Evolutionary conservation across 2,113 vertebrate genomes (phyloP), one percentile per base, ranked within the genome.

Genomic region (Halichoerus grypus): DNA sequence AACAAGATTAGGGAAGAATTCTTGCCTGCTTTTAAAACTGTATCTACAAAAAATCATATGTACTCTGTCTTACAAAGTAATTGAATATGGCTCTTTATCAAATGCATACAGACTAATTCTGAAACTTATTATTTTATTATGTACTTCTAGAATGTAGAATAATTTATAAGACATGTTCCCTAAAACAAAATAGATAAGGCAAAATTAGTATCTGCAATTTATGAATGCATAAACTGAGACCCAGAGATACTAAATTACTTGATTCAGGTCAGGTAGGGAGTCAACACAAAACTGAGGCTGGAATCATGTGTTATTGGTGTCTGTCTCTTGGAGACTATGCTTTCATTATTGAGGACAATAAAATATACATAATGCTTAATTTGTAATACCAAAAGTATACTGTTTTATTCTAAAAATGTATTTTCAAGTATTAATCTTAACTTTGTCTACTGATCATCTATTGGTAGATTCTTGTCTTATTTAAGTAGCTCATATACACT

Each of bases 241-340:
- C 39, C 36, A 80, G 53, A 96, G 22, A 83, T 65, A 57, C 13
- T 82, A 31, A 36, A 65, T 83, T 87, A 11, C 22, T 79, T 92
- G 24, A 69, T n/a, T n/a, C 22, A 95, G 63, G 1, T 72, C 42
- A 49, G 10, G 42, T 4, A 91, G 90, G 33, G 10, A 91, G 7
- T 67, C 71, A 55, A 82, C 67, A 49, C 22, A 93, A 85, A 94
- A 92, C 14, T 88, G 49, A 97, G 22, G 74, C 69, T 87, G 63
- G 21, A 84, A 76, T 86, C 7, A 6, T 65, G 16, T 46, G 31
- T 31, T 76, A 42, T 51, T 94, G 39, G 22, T 86, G 8, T 96
- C 61, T 89, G 1, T 89, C 4, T 95, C 92, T 95, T 93, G 94
- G 67, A 97, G 72, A 94, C n/a, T 82, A 12, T 79, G 31, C 67